These are phyloP conservation scores for Poecilia picta DNA, from an alignment of 2,797 vertebrate genomes.

Conservation along the genomic window DNA sequence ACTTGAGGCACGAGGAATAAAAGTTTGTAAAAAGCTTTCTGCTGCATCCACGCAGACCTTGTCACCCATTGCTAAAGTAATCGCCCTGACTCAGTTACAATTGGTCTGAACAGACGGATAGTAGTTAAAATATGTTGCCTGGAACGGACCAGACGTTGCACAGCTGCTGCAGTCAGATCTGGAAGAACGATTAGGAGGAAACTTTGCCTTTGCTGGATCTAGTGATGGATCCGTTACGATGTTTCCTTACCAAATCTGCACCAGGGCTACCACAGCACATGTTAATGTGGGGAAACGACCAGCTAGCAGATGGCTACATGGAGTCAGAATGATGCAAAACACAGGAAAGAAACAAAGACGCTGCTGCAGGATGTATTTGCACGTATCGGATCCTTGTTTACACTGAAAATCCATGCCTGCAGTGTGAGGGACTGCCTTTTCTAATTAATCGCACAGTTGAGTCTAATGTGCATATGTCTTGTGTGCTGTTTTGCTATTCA, in stretches of 20 bases:
- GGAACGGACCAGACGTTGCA: not conserved
- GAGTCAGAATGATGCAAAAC: not conserved
- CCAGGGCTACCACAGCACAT: not conserved
- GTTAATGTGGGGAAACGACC: not conserved
- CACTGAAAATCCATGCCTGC: not conserved
- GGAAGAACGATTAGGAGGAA: not conserved
- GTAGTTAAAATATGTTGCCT: not conserved
- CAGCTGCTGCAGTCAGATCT: not conserved
- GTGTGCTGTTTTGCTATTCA: not conserved
- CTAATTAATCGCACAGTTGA: not conserved
- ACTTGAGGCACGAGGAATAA: not conserved
- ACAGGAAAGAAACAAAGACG: conserved; percentile 1
- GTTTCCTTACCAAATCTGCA: not conserved
- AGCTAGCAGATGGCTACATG: not conserved
- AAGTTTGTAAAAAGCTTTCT: too few species aligned
- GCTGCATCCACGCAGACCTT: not conserved
- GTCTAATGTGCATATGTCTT: not conserved
- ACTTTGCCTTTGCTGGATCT: not conserved
- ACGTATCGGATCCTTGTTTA: not conserved
- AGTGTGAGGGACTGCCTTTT: not conserved
- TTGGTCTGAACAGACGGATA: too few species aligned
- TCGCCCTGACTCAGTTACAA: not conserved
- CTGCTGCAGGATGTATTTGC: not conserved
- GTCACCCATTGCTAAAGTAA: not conserved
- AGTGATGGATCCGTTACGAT: not conserved